A percentile compares a stretch with the other conserved stretches of the same genome.
Evolutionary conservation across 2,113 vertebrate species (phyloP).

Genomic region (Anarhynchus alexandrinus): DNA sequence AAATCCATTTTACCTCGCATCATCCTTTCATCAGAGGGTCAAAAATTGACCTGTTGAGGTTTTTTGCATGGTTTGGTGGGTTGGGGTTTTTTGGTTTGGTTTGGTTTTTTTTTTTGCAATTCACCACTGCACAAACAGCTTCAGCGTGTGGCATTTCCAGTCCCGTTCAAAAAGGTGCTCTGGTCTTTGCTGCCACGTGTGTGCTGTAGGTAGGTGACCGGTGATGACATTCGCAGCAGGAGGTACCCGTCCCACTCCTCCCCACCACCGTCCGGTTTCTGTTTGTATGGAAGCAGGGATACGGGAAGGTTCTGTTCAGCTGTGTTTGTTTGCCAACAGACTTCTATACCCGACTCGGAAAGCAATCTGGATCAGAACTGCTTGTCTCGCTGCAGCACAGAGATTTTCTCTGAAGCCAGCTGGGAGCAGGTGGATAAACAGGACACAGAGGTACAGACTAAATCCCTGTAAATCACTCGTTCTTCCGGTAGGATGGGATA

Average conservation of each 20-base stretch:
- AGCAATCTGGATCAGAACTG: conserved; percentile 94
- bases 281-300: not conserved
- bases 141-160: rapidly evolving
- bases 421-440: conserved; percentile 99
- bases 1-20: not conserved
- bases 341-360: conserved; percentile 92
- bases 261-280: not conserved
- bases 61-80: not conserved
- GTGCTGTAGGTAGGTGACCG: not conserved
- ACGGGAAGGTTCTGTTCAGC: conserved; percentile 70
- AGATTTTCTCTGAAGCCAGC: conserved; percentile 97
- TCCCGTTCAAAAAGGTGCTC: not conserved
- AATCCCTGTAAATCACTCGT: conserved; percentile 58
- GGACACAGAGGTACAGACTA: conserved; percentile 91
- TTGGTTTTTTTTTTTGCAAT: not conserved
- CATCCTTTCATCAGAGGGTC: not conserved
- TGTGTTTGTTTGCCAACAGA: conserved; percentile 87
- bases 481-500: not conserved
- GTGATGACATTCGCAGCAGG: not conserved
- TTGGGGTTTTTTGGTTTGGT: too few relatives aligned
- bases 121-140: not conserved
- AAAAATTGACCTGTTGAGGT: not conserved
- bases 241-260: not conserved
- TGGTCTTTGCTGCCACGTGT: not conserved
- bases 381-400: conserved; percentile 96